phyloP scores from a whole-genome alignment of 2,113 vertebrate species.

The Notarius quadriscutis region DNA sequence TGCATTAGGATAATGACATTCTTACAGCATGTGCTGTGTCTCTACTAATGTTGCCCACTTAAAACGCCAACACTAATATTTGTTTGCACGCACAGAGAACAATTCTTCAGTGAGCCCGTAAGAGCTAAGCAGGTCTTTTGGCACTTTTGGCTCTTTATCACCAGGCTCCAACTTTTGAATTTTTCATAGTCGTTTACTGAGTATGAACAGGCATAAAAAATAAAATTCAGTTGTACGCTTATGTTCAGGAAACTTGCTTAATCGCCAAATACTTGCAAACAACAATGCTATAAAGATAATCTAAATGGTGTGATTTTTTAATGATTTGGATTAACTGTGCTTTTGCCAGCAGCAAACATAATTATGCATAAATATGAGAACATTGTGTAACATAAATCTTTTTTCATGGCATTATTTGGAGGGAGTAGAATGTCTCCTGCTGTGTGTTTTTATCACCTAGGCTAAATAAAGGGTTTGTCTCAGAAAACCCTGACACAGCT shows the following conservation, averaged over 20 bases:
- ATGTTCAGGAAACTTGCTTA: slow-evolving; percentile 28
- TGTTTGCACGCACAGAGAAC: slow-evolving; percentile 51
- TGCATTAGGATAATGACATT: slow-evolving; percentile 20
- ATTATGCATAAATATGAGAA: slow-evolving; percentile 33
- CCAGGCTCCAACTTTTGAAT: neutral
- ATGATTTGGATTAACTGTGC: slow-evolving; percentile 22
- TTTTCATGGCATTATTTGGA: neutral
- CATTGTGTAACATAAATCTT: slow-evolving; percentile 5
- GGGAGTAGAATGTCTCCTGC: neutral
- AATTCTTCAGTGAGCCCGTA: slow-evolving; percentile 28
- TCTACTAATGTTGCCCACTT: slow-evolving; percentile 22
- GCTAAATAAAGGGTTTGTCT: neutral
- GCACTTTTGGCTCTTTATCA: slow-evolving; percentile 3
- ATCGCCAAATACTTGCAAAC: slow-evolving; percentile 22
- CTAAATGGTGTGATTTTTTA: slow-evolving; percentile 24
- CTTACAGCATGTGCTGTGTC: slow-evolving; percentile 42
- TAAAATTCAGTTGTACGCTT: neutral
- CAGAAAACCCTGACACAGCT: neutral
- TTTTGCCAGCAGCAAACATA: slow-evolving; percentile 20
- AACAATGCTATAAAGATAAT: slow-evolving; percentile 32
- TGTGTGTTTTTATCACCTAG: neutral
- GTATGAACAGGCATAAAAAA: slow-evolving; percentile 32
- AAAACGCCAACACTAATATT: slow-evolving; percentile 50
- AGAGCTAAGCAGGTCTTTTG: slow-evolving; percentile 14
- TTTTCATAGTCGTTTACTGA: slow-evolving; percentile 15